Evolutionary conservation across 2,888 invertebrate genomes (phyloP).

Genomic region (Eremobia ochroleuca): DNA sequence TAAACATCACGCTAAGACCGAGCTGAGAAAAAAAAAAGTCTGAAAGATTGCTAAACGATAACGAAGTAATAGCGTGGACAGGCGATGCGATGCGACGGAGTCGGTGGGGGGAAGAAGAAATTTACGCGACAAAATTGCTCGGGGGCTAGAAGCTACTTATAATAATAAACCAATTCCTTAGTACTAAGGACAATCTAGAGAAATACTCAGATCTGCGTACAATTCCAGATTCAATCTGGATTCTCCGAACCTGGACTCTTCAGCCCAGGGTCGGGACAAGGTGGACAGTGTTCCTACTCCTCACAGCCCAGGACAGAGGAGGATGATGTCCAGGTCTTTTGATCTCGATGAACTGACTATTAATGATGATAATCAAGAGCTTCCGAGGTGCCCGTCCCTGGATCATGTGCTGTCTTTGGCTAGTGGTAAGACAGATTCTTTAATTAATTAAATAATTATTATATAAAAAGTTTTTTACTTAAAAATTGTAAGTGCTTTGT

Average conservation of each 20-base stretch:
- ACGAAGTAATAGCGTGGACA: no score
- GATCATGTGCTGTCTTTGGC: slow-evolving; percentile 83
- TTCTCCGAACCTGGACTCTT: slow-evolving; percentile 83
- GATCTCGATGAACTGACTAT: slow-evolving; percentile 83
- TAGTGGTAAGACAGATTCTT: slow-evolving; percentile 71
- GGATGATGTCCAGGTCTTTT: slow-evolving; percentile 85
- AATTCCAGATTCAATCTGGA: slow-evolving; percentile 85
- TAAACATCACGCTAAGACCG: no score
- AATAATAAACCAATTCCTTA: slow-evolving; percentile 23
- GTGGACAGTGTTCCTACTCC: slow-evolving; percentile 76
- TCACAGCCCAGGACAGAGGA: slow-evolving; percentile 77
- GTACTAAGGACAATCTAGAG: slow-evolving; percentile 55
- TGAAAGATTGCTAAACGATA: no score
- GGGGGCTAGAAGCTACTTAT: not conserved
- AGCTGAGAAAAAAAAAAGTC: no score
- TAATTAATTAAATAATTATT: no score
- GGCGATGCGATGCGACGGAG: no score
- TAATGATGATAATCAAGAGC: slow-evolving; percentile 72
- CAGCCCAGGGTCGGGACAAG: slow-evolving; percentile 79
- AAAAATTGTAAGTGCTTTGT: no score
- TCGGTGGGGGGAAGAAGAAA: not conserved
- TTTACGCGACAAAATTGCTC: not conserved
- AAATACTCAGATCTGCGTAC: slow-evolving; percentile 53
- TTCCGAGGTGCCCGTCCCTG: slow-evolving; percentile 85
- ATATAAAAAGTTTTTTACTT: no score